A percentile compares a stretch with the other conserved stretches of the same genome.
Conservation (phyloP, 2,113 vertebrate genomes). For the Synchiropus splendidus region DNA sequence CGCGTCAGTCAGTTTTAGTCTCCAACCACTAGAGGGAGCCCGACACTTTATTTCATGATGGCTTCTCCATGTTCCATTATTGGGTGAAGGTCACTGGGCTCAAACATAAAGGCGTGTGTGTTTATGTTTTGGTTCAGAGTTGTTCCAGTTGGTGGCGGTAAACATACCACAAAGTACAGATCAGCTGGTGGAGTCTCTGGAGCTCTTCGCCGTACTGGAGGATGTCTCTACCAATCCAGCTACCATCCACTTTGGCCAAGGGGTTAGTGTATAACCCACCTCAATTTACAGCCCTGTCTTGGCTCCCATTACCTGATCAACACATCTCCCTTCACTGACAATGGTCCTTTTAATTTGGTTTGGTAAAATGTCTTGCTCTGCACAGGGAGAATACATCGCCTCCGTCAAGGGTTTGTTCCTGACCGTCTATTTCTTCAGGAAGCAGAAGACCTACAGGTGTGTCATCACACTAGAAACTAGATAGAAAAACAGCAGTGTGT, state of each 20-base stretch:
- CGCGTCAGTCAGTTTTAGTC: no score
- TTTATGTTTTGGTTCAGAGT: constrained; percentile 53
- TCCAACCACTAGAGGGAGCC: constrained; percentile 1
- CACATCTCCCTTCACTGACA: no score
- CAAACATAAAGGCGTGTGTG: constrained; percentile 10
- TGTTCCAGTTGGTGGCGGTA: constrained; percentile 76
- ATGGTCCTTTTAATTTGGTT: no score
- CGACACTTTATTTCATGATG: background rate
- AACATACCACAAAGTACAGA: constrained; percentile 70
- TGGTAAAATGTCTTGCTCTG: background rate
- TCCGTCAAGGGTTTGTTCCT: constrained; percentile 67
- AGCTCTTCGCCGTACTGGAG: constrained; percentile 68
- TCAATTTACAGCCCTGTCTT: no score
- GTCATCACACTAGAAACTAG: constrained; percentile 10
- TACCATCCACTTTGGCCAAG: constrained; percentile 71
- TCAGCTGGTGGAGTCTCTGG: constrained; percentile 69
- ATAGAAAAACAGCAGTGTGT: no score
- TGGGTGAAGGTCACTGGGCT: no score
- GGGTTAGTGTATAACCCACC: constrained; percentile 60
- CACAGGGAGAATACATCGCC: constrained; percentile 80
- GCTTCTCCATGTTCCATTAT: no score
- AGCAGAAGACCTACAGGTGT: constrained; percentile 75
- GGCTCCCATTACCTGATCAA: no score
- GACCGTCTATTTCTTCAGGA: constrained; percentile 82
- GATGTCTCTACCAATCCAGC: constrained; percentile 65